phyloP scores from a whole-genome alignment of 2,797 vertebrate species.

The Danio tinwini region DNA sequence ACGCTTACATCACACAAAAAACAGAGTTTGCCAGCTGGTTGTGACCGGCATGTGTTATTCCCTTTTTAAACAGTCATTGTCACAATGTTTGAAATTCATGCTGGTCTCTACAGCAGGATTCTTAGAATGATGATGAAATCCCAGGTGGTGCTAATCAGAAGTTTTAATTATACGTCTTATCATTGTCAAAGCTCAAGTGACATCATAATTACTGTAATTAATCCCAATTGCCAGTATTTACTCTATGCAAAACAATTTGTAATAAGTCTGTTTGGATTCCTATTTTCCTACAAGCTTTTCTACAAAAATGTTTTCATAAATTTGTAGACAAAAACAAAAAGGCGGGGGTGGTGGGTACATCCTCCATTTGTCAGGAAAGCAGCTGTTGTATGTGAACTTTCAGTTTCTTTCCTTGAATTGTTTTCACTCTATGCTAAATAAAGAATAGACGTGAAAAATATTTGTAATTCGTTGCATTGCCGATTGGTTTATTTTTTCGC shows the following conservation, averaged over 20 bases:
- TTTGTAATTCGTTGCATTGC: background rate
- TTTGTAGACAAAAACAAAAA: background rate
- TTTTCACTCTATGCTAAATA: background rate
- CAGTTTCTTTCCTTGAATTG: background rate
- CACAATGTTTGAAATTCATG: background rate
- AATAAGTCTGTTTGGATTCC: background rate
- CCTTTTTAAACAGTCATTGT: background rate
- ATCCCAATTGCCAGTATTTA: background rate
- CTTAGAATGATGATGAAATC: background rate
- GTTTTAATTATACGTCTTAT: background rate
- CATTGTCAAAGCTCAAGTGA: background rate
- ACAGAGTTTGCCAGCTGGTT: background rate
- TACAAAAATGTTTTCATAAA: background rate
- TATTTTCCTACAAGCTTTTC: background rate
- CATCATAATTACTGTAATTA: background rate
- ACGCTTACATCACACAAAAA: background rate
- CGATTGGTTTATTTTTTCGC: background rate
- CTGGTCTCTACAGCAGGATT: background rate
- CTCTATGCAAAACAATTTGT: background rate
- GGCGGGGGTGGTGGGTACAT: background rate
- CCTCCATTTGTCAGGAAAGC: conserved; percentile 16
- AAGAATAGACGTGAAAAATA: background rate
- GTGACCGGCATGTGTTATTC: background rate
- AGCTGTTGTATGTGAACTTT: background rate
- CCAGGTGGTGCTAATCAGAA: conserved; percentile 1